Conservation (phyloP, 2,888 invertebrate species). For the Tuberolachnus salignus region DNA sequence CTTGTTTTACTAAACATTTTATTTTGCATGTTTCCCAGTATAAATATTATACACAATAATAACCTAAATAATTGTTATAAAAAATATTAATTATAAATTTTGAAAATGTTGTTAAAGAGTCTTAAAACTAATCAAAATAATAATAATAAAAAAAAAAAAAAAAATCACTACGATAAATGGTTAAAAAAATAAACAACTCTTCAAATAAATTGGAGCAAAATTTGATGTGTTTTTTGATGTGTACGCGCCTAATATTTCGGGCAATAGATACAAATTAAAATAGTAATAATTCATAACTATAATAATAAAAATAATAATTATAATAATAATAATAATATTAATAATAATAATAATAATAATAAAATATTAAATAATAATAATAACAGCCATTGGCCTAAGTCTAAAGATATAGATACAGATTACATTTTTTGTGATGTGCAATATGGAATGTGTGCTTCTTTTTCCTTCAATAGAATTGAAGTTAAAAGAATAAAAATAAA, state of each 20-base stretch:
- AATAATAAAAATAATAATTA: slow-evolving; percentile 30
- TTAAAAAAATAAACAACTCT: slow-evolving; percentile 41
- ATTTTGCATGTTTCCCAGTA: slow-evolving; percentile 46
- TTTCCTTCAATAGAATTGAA: background rate
- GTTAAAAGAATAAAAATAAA: slow-evolving; percentile 30
- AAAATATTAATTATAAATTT: slow-evolving; percentile 40
- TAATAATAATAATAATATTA: slow-evolving; percentile 45
- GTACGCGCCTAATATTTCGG: slow-evolving; percentile 27
- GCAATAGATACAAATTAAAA: slow-evolving; percentile 39
- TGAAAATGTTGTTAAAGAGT: slow-evolving; percentile 25
- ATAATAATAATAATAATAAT: slow-evolving; percentile 36
- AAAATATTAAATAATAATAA: slow-evolving; percentile 5
- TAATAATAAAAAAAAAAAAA: slow-evolving; percentile 23
- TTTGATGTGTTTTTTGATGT: background rate
- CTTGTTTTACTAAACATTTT: slow-evolving; percentile 18
- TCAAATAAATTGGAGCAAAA: slow-evolving; percentile 13
- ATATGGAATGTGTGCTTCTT: slow-evolving; percentile 45
- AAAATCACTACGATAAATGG: slow-evolving; percentile 26
- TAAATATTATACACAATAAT: slow-evolving; percentile 48
- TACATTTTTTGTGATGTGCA: slow-evolving; percentile 47
- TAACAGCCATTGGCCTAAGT: slow-evolving; percentile 55
- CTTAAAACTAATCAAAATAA: slow-evolving; percentile 32
- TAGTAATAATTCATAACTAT: background rate
- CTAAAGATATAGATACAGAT: slow-evolving; percentile 41
- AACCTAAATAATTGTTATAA: slow-evolving; percentile 44